phyloP scores from a whole-genome alignment of 2,888 invertebrate species.

The Taenaris catops region DNA sequence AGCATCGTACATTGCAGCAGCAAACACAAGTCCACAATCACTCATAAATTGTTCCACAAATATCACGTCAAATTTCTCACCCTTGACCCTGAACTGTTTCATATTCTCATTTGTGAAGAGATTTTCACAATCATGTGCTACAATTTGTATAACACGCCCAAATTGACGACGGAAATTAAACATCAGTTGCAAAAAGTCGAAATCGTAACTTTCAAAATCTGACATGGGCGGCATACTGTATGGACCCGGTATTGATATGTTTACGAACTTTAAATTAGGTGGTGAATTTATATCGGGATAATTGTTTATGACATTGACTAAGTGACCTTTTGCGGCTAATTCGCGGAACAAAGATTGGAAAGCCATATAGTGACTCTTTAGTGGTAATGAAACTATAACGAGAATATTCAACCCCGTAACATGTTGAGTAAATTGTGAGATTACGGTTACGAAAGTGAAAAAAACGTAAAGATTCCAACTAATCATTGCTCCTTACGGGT shows the following conservation, averaged over 20 bases:
- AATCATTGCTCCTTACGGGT: conserved; percentile 23
- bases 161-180: conserved; percentile 35
- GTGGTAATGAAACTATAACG: conserved; percentile 77
- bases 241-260: conserved; percentile 39
- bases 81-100: conserved; percentile 33
- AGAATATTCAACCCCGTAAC: conserved; percentile 61
- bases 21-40: conserved; percentile 60
- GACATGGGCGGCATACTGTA: conserved; percentile 26
- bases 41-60: conserved; percentile 67
- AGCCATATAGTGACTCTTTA: conserved; percentile 83
- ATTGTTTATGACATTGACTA: conserved; percentile 81
- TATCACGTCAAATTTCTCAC: conserved; percentile 56
- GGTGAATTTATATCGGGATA: conserved; percentile 64
- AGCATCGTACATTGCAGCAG: conserved; percentile 47
- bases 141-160: conserved; percentile 22
- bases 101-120: conserved; percentile 43
- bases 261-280: conserved; percentile 76
- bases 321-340: conserved; percentile 79
- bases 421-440: conserved; percentile 28
- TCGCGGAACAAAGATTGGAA: conserved; percentile 78
- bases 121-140: conserved; percentile 38
- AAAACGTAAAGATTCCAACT: conserved; percentile 13
- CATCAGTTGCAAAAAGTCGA: background rate
- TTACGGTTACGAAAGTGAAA: conserved; percentile 13
- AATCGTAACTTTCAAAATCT: conserved; percentile 28